Evolutionary conservation across 2,888 invertebrate genomes (phyloP), one percentile per base, ranked within the genome.

Genomic region (Hirtodrosophila trivittata): DNA sequence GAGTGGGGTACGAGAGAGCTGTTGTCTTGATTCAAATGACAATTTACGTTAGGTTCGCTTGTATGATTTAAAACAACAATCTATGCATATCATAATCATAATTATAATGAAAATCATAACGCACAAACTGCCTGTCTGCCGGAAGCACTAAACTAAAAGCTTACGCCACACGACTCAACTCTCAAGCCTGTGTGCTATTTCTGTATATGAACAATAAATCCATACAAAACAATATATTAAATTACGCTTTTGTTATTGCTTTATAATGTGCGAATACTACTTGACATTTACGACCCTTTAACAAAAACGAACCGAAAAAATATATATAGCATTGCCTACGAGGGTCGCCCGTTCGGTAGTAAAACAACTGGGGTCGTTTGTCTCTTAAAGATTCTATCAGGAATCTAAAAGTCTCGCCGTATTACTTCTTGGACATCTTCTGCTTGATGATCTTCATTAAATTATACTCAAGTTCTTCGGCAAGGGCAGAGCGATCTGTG

Each of bases 21-120:
- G 47, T 13, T 62, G 66, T 47, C 52, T 78, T 58, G 47, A 80
- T 84, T 84, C 69, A 73, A 75, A 80, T 82, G 84, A 82, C 86
- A 86, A 86, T 70, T 80, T 67, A 76, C 66, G 63, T 54, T 64
- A 62, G 62, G 54, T 38, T 59, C 56, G 76, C 63, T 58, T 66
- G 51, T 67, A 32, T 63, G 73, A 66, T 72, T 77, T 50, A 74
- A 75, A 65, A 66, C 67, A 60, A 60, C 66, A 58, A 63, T 76
- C 5, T 30, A 81, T 81, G 74, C 71, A 69, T 70, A 69, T 54
- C 54, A 45, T 45, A 49, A 35, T 41, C 18, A 21, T 21, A 21
- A 21, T 39, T 9, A 39, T 47, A 55, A 68, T 54, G 59, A 64
- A 64, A 77, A 62, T 66, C 55, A 77, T 81, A 66, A 77, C 42